phyloP scores from a whole-genome alignment of 64 coral and sea anemone species.

The Acropora tenuis region DNA sequence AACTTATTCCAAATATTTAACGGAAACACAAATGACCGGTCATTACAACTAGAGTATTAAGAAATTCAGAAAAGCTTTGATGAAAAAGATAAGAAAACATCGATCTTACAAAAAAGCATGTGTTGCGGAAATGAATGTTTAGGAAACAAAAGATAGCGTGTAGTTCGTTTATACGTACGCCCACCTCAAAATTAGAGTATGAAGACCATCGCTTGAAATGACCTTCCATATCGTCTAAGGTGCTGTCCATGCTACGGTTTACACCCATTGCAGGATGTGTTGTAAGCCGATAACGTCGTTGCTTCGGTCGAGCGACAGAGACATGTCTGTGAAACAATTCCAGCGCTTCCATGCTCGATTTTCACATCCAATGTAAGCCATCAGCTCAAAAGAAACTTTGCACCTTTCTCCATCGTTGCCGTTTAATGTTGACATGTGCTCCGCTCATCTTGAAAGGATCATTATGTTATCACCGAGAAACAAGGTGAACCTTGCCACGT shows the following conservation, averaged over 20 bases:
- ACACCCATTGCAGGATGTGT: not conserved
- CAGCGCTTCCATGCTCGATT: not conserved
- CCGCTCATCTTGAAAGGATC: no score
- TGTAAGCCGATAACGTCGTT: not conserved
- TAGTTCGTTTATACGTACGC: not conserved
- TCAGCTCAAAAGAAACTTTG: not conserved
- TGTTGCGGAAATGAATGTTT: not conserved
- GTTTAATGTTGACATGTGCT: no score
- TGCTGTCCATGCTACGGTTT: constrained; percentile 42
- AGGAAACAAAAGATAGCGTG: not conserved
- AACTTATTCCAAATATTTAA: no score
- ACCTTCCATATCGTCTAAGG: constrained; percentile 15
- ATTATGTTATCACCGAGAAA: no score
- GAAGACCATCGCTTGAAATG: not conserved
- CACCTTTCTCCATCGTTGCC: not conserved
- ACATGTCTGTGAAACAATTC: constrained; percentile 12
- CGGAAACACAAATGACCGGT: no score
- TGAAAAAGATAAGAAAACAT: no score
- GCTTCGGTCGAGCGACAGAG: not conserved
- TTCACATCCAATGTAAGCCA: no score
- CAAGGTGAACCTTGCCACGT: no score
- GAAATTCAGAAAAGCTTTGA: no score
- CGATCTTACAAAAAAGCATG: not conserved
- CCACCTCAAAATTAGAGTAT: constrained; percentile 18
- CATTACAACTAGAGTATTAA: no score